Evolutionary conservation across 2,797 vertebrate species (phyloP).

Genomic region (Trachurus trachurus): DNA sequence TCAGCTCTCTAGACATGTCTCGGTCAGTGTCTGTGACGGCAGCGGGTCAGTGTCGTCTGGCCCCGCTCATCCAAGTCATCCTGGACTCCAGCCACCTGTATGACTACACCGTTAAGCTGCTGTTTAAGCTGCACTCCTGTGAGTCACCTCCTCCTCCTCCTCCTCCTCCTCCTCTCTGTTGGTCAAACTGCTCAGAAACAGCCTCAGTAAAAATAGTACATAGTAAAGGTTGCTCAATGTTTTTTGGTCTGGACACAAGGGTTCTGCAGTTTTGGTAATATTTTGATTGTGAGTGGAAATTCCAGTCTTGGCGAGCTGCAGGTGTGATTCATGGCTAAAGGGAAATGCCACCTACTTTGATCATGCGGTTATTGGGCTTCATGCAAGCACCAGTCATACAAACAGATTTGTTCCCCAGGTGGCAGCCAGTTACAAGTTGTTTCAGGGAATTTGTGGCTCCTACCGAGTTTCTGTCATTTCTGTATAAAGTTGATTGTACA

Average conservation of each 20-base stretch:
- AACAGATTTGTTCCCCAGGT: neutral
- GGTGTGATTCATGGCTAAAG: neutral
- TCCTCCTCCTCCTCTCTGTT: neutral
- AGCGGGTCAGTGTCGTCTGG: conserved; percentile 96
- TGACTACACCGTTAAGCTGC: conserved; percentile 97
- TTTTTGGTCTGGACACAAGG: neutral
- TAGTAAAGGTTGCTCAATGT: neutral
- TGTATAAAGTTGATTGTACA: neutral
- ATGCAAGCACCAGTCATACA: neutral
- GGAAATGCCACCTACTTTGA: conserved; percentile 2
- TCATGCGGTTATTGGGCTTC: neutral
- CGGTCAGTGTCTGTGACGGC: conserved; percentile 96
- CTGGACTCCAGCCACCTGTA: conserved; percentile 98
- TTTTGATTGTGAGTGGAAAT: neutral
- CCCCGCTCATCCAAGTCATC: conserved; percentile 97
- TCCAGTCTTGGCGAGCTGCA: neutral
- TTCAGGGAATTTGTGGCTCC: neutral
- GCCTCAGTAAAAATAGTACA: neutral
- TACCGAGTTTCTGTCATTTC: neutral
- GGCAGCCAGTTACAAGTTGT: too few relatives aligned
- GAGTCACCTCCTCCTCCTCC: conserved; percentile 78
- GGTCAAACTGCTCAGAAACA: conserved; percentile 18
- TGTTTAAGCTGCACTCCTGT: conserved; percentile 99
- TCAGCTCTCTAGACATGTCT: conserved; percentile 97
- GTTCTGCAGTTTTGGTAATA: neutral